These are phyloP conservation scores for Psilanteris sp. DNA, from an alignment of 1,140 invertebrate genomes.

Conservation along the genomic window DNA sequence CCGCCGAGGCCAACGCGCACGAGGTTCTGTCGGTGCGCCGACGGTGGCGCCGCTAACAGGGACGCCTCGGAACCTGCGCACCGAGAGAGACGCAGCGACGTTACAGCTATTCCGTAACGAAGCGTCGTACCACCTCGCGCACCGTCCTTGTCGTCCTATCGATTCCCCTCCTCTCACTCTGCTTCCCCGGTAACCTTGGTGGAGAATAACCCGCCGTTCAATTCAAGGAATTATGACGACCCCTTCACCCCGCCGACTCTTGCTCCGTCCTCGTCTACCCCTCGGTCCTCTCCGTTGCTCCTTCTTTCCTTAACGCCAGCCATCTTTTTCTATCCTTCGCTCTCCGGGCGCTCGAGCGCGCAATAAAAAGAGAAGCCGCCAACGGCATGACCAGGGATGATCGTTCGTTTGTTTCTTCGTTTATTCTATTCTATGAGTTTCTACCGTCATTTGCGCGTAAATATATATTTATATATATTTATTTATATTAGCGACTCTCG, in stretches of 20 bases:
- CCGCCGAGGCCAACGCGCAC: conserved; percentile 32
- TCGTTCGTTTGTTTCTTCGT: conserved; percentile 55
- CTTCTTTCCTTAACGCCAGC: conserved; percentile 56
- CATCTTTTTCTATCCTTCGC: conserved; percentile 49
- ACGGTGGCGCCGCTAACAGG: conserved; percentile 63
- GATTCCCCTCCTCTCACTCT: conserved; percentile 68
- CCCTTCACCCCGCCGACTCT: conserved; percentile 61
- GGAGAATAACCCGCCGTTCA: conserved; percentile 76
- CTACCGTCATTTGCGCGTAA: conserved; percentile 39
- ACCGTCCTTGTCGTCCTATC: conserved; percentile 75
- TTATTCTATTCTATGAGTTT: conserved; percentile 48
- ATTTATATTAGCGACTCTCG: conserved; percentile 29
- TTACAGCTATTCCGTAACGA: conserved; percentile 33
- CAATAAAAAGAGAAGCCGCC: conserved; percentile 21
- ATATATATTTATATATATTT: conserved; percentile 43
- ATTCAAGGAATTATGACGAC: conserved; percentile 78
- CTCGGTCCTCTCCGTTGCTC: conserved; percentile 46
- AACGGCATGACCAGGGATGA: conserved; percentile 44
- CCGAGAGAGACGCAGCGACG: conserved; percentile 38
- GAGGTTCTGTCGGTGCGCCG: conserved; percentile 32
- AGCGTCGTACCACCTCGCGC: conserved; percentile 32
- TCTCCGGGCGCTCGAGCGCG: neutral
- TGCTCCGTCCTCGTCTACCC: conserved; percentile 40
- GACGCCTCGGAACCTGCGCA: conserved; percentile 62
- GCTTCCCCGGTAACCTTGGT: conserved; percentile 73